Evolutionary conservation across 2,888 invertebrate species (phyloP), one percentile per base, ranked within the genome.

Genomic region (Taphrorychus bicolor): DNA sequence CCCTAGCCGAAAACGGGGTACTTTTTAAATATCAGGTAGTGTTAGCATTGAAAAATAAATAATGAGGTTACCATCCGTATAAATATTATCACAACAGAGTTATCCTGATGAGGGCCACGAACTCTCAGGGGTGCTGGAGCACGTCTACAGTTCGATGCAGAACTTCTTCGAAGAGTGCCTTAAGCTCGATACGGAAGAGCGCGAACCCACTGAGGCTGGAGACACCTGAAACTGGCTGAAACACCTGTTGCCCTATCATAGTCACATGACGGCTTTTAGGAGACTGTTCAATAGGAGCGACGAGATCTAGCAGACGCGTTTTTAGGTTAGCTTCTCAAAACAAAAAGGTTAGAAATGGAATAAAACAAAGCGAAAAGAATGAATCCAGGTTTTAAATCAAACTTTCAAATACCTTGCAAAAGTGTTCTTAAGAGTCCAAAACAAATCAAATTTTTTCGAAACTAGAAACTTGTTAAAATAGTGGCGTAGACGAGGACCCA

Each of bases 81-180:
- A 51, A 17, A 42, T 19, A 17, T 22, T 51, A 51, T 18, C 14
- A 9, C 41, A 85, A 17, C 85, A 96, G 95, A 92, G 94, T 73
- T 97, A 97, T 82, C 94, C 95, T 57, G 94, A 96, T 82, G 94
- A 95, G 84, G 94, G 93, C 70, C 95, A 96, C 83, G 89, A 91
- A 75, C 84, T 96, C 66, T 74, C 78, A 52, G 94, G 94, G 65
- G 95, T 94, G 71, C 88, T 93, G 77, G 93, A 94, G 81, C 96
- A 97, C 85, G 91, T 95, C 74, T 95, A 95, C 84, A 88, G 91
- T 78, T 94, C 94, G 76, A 94, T 96, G 94, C 95, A 95, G 85
- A 91, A 94, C 84, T 96, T 91, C 85, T 89, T 96, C 82, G 88
- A 91, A 82, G 91, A 94, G 86, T 94, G 94, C 88, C 91, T 94